These are phyloP conservation scores for Fregata magnificens DNA, from an alignment of 2,113 vertebrate genomes.

Conservation along the genomic window DNA sequence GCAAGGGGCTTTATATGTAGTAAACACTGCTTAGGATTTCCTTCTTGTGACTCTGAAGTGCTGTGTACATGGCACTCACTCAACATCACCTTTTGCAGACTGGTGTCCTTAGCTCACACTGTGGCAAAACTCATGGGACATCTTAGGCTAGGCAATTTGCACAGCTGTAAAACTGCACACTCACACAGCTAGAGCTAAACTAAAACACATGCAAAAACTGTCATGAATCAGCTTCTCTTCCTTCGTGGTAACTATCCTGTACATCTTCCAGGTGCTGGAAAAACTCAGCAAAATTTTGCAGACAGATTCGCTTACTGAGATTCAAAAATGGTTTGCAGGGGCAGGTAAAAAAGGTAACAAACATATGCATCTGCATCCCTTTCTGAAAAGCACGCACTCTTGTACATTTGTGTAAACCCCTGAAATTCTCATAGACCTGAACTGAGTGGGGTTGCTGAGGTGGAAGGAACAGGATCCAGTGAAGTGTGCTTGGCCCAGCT, in stretches of 20 bases:
- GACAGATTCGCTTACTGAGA: constrained; percentile 58
- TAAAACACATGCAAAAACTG: background rate
- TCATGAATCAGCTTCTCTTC: background rate
- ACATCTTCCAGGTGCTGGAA: constrained; percentile 44
- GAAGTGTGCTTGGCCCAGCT: no score
- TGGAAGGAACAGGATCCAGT: background rate
- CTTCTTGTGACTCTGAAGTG: background rate
- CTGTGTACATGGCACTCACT: background rate
- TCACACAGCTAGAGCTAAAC: background rate
- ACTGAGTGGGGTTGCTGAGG: background rate
- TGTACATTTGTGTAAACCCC: fast-evolving
- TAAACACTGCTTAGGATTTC: background rate
- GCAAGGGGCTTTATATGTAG: background rate
- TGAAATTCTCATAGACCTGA: background rate
- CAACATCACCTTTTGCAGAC: background rate
- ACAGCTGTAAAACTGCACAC: background rate
- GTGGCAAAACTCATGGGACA: background rate
- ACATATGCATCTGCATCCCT: background rate
- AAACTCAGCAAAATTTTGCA: constrained; percentile 59
- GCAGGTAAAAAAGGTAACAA: constrained; percentile 57
- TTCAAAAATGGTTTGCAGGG: constrained; percentile 51
- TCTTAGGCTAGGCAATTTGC: background rate
- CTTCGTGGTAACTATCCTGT: background rate
- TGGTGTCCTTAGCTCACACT: background rate
- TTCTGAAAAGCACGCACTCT: background rate